phyloP scores from a whole-genome alignment of 2,113 vertebrate genomes.

The Condylura cristata region DNA sequence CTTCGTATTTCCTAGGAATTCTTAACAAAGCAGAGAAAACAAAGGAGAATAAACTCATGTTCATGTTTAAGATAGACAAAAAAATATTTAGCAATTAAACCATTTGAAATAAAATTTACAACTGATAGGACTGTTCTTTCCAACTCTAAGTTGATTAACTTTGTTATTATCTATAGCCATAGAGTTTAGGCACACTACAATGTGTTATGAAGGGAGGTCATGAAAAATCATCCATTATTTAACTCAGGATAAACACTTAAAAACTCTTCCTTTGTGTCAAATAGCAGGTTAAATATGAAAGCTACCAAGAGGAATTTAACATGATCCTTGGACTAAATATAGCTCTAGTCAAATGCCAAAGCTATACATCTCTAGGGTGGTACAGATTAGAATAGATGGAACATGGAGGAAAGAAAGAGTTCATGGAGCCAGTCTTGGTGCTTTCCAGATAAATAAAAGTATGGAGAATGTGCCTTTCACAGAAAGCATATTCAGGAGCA shows the following conservation, averaged over 20 bases:
- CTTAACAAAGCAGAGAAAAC: not conserved
- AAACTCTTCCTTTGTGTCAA: not conserved
- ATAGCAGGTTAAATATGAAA: not conserved
- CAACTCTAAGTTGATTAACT: not conserved
- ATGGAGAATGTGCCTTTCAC: not conserved
- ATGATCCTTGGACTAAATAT: not conserved
- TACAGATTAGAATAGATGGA: too few species aligned
- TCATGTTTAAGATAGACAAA: not conserved
- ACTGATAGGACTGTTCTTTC: not conserved
- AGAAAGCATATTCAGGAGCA: not conserved
- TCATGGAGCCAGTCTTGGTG: not conserved
- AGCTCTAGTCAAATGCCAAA: not conserved
- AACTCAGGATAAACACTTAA: not conserved
- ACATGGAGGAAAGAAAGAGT: not conserved
- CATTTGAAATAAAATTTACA: conserved; percentile 15
- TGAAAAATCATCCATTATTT: not conserved
- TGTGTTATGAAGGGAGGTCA: not conserved
- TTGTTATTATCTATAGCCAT: not conserved
- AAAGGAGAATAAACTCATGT: not conserved
- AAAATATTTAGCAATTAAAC: not conserved
- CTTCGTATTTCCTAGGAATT: not conserved
- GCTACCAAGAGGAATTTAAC: not conserved
- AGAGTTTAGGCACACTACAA: not conserved
- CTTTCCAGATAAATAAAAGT: not conserved
- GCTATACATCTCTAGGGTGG: not conserved